Conservation (phyloP, 2,113 vertebrate genomes). For the Pterocles burchelli region DNA sequence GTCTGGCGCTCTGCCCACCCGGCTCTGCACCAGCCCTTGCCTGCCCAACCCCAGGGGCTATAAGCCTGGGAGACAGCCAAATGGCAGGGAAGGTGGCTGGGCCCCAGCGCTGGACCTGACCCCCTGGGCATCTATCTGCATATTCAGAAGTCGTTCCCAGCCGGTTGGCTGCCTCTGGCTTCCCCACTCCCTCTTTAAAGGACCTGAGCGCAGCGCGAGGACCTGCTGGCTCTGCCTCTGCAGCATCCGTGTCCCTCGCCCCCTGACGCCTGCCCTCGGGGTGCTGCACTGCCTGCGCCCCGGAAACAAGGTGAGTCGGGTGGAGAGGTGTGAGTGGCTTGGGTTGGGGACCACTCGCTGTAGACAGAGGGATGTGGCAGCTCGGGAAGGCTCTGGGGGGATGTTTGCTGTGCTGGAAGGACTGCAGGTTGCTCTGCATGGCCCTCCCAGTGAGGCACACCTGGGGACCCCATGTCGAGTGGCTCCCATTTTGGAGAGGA, state of each 20-base stretch:
- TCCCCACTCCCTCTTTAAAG: conserved; percentile 49
- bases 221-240: background rate
- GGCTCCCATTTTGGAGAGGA: background rate
- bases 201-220: background rate
- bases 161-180: conserved; percentile 67
- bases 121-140: conserved; percentile 58
- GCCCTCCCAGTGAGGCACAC: background rate
- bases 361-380: background rate
- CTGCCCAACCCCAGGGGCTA: fast-evolving
- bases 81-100: background rate
- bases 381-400: background rate
- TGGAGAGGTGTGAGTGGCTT: fast-evolving
- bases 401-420: background rate
- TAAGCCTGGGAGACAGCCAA: background rate
- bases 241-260: background rate
- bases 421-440: fast-evolving
- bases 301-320: background rate
- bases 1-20: background rate
- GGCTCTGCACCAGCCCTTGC: fast-evolving
- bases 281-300: background rate
- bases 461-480: fast-evolving
- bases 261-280: background rate
- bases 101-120: conserved; percentile 10
- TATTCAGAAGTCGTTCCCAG: conserved; percentile 73
- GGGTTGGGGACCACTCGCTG: background rate